Percentiles rank a stretch among this genome's conserved stretches.
Evolutionary conservation across 2,113 vertebrate genomes (phyloP).

Genomic region (Austrofundulus limnaeus): DNA sequence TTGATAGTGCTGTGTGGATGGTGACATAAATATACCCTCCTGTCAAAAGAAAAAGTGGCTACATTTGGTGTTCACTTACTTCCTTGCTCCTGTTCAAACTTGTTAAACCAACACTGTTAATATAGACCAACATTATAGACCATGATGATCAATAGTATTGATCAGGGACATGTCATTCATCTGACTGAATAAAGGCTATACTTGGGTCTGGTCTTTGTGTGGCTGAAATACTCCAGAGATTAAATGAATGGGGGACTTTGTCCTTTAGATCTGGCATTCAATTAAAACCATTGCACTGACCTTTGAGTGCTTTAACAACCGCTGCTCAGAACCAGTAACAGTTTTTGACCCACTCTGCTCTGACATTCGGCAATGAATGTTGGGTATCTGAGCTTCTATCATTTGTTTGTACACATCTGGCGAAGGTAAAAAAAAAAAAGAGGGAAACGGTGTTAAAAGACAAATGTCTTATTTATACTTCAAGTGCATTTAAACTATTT

Average conservation of each 20-base stretch:
- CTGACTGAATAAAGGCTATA: neutral
- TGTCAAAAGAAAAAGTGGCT: neutral
- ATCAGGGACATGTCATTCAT: neutral
- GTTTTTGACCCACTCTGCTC: neutral
- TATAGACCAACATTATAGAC: neutral
- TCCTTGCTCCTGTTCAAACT: neutral
- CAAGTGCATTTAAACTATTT: too few relatives aligned
- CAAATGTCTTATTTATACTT: too few relatives aligned
- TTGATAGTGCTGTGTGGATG: too few relatives aligned
- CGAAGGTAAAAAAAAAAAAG: slow-evolving; percentile 37
- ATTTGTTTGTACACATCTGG: slow-evolving; percentile 14
- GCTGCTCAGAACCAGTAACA: neutral
- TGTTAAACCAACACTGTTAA: neutral
- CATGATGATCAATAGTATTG: neutral
- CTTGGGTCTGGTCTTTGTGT: neutral
- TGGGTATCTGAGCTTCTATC: slow-evolving; percentile 15
- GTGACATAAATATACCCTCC: too few relatives aligned
- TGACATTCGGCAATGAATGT: neutral
- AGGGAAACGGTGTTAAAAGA: slow-evolving; percentile 32
- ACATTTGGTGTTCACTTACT: neutral
- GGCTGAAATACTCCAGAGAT: neutral
- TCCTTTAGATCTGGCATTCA: neutral
- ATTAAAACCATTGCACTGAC: neutral
- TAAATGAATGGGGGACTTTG: neutral
- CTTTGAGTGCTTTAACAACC: neutral